Evolutionary conservation across 2,113 vertebrate species (phyloP).

Genomic region (Pteronura brasiliensis): DNA sequence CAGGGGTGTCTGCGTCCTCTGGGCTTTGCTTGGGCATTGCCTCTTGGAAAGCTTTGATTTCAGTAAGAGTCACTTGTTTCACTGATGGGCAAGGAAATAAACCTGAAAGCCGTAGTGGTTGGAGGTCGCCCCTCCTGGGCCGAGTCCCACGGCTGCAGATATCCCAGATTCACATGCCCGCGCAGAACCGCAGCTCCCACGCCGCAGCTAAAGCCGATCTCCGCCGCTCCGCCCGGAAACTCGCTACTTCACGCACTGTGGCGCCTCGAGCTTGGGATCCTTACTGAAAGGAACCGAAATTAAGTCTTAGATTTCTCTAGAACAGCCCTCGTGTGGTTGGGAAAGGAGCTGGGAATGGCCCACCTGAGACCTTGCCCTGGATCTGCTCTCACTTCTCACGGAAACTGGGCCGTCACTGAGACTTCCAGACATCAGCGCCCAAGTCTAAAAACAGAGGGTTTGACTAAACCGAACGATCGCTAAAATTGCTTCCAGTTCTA

Average conservation of each 20-base stretch:
- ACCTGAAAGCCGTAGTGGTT: background rate
- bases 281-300: background rate
- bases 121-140: no score
- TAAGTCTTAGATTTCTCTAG: background rate
- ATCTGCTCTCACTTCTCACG: no score
- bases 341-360: no score
- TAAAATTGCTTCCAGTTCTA: background rate
- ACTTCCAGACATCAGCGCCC: no score
- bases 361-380: no score
- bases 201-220: fast-evolving
- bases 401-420: no score
- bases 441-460: background rate
- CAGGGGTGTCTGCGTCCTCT: no score
- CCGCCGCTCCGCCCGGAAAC: fast-evolving
- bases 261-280: fast-evolving
- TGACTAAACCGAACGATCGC: fast-evolving
- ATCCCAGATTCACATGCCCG: fast-evolving
- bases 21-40: fast-evolving
- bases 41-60: background rate
- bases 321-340: fast-evolving
- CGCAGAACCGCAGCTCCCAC: fast-evolving
- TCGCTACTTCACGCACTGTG: fast-evolving
- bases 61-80: background rate
- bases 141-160: fast-evolving
- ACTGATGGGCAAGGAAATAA: fast-evolving